These are phyloP conservation scores for Serrognathus titanus DNA, from an alignment of 2,888 invertebrate genomes.

Conservation along the genomic window DNA sequence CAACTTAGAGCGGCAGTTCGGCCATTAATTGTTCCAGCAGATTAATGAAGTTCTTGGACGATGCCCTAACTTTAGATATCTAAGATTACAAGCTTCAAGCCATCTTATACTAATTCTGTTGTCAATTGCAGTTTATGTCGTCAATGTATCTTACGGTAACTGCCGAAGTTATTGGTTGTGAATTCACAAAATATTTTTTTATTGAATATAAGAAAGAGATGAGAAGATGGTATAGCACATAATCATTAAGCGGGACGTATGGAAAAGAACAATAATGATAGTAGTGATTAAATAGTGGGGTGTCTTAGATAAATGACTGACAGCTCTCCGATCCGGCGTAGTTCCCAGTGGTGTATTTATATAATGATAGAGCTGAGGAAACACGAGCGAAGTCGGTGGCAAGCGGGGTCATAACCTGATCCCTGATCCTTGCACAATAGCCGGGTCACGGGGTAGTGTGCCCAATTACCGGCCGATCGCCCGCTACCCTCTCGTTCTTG, in stretches of 20 bases:
- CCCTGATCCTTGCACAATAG: constrained; percentile 39
- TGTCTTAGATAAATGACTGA: constrained; percentile 50
- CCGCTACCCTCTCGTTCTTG: constrained; percentile 25
- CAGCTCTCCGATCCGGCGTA: constrained; percentile 38
- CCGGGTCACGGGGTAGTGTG: constrained; percentile 24
- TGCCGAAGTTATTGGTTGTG: not conserved
- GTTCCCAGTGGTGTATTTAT: constrained; percentile 50
- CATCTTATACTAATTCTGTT: constrained; percentile 18
- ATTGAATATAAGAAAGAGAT: no score
- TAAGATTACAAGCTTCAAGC: constrained; percentile 39
- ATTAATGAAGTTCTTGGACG: constrained; percentile 48
- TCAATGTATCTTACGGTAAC: constrained; percentile 4
- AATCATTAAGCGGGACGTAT: constrained; percentile 1
- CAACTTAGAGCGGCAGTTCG: constrained; percentile 40
- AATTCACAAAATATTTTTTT: no score
- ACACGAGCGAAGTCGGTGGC: constrained; percentile 36
- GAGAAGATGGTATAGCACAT: not conserved
- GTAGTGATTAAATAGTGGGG: constrained; percentile 48
- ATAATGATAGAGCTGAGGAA: constrained; percentile 47
- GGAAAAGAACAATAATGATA: constrained; percentile 41
- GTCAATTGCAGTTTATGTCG: constrained; percentile 17
- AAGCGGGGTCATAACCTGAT: constrained; percentile 47
- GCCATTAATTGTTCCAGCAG: constrained; percentile 46
- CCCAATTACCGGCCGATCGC: constrained; percentile 35
- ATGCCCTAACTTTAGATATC: constrained; percentile 41